Base-by-base conservation (phyloP, 2,113 vertebrate species). In the Paradisaea rubra region DNA sequence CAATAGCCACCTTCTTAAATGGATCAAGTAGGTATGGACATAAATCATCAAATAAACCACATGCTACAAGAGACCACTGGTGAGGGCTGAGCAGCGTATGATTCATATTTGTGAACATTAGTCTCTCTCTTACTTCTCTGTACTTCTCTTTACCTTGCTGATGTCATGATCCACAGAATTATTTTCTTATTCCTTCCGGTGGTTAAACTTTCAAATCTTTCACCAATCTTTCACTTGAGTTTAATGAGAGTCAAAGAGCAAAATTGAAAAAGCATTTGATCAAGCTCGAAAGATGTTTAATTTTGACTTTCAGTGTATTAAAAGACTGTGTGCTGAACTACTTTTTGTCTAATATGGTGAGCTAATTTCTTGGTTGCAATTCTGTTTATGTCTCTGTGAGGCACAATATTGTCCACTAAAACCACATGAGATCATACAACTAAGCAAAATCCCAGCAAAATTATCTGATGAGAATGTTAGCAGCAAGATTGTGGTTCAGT, bases 361-460 rank as follows among this genome's bases (percentile, higher is more conserved):
- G 45, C 14, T 68, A 71, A 92, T 30, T 78, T 23, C 76, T 83
- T 68, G 31, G 23, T 68, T 76, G n/a, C 28, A 61, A 90, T 74
- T 86, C 85, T 84, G 41, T 77, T 88, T 93, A 23, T 74, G n/a
- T 39, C 44, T 74, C 91, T 64, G 37, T 35, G 45, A 93, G 27
- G 65, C 57, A 91, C 31, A 86, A 41, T 24, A 66, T 16, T 49
- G 64, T 81, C 60, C 77, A 30, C 57, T 60, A 84, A 93, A 93
- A 74, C 37, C 18, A 78, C 47, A 60, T 78, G 71, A 78, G 60
- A 73, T 89, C 76, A 82, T 11, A 52, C 56, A 42, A 33, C 60
- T 27, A 53, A 81, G 53, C 49, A 91, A 95, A 96, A 83, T 30
- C 61, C 25, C 69, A 88, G 72, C 22, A 93, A 94, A 91, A 93